These are phyloP conservation scores for Pipa parva DNA, from an alignment of 2,113 vertebrate species.

Conservation along the genomic window DNA sequence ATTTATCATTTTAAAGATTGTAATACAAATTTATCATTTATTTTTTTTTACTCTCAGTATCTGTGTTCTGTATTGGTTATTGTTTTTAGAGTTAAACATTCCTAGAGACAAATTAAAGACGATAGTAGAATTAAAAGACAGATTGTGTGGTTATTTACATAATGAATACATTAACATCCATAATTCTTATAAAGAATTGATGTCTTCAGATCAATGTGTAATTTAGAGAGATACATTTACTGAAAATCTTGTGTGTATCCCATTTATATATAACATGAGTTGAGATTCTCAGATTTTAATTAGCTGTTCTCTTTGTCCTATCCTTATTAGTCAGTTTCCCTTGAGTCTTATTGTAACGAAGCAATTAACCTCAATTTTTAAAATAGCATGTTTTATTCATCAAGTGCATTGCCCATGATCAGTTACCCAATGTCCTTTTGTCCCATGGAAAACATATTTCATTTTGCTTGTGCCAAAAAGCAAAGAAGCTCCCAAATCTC, in stretches of 20 bases:
- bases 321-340: conserved; percentile 29
- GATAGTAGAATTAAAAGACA: no score
- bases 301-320: conserved; percentile 17
- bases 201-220: background rate
- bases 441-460: conserved; percentile 11
- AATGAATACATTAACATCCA: no score
- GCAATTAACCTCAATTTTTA: conserved; percentile 42
- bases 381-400: conserved; percentile 32
- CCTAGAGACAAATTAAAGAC: no score
- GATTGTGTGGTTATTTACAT: no score
- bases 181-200: conserved; percentile 36
- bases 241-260: background rate
- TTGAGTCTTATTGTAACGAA: conserved; percentile 37
- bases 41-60: no score
- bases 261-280: conserved; percentile 19
- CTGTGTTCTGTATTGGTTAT: no score
- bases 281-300: conserved; percentile 22
- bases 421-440: conserved; percentile 26
- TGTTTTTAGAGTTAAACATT: no score
- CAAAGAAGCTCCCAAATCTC: background rate
- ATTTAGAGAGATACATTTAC: background rate
- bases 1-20: no score
- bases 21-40: no score
- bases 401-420: conserved; percentile 13
- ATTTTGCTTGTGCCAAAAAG: background rate